These are phyloP conservation scores for Panthera tigris DNA, from an alignment of 2,113 vertebrate species.

Conservation along the genomic window DNA sequence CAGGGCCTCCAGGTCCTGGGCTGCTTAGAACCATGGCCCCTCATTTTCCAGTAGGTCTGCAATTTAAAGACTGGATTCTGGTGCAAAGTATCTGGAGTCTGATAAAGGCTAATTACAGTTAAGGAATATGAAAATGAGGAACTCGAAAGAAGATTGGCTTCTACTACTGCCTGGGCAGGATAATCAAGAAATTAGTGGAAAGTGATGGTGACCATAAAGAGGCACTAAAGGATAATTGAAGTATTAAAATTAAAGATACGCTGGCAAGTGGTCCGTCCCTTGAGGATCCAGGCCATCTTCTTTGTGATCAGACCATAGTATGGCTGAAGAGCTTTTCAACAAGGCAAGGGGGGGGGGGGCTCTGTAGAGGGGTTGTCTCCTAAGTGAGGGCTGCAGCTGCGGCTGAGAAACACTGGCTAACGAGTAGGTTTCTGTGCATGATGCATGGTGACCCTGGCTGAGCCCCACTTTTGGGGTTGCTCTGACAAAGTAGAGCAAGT, in stretches of 20 bases:
- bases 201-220: slow-evolving; percentile 68
- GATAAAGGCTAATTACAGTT: slow-evolving; percentile 67
- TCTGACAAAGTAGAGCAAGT: neutral
- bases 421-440: neutral
- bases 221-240: slow-evolving; percentile 74
- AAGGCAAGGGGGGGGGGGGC: neutral
- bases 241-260: slow-evolving; percentile 75
- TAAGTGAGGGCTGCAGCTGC: neutral
- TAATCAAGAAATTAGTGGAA: slow-evolving; percentile 77
- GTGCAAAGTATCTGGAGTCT: slow-evolving; percentile 60
- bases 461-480: neutral
- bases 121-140: slow-evolving; percentile 74
- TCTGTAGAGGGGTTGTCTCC: neutral
- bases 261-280: slow-evolving; percentile 51
- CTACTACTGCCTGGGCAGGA: slow-evolving; percentile 73
- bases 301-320: slow-evolving; percentile 47
- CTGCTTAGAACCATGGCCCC: neutral
- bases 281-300: slow-evolving; percentile 38
- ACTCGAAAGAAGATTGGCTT: slow-evolving; percentile 71
- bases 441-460: neutral
- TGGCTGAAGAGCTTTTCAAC: slow-evolving; percentile 60
- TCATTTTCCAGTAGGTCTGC: neutral
- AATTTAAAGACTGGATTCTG: slow-evolving; percentile 46
- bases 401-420: neutral
- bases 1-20: accelerated